phyloP scores from a whole-genome alignment of 2,113 vertebrate genomes.

The Henicopernis longicauda region DNA sequence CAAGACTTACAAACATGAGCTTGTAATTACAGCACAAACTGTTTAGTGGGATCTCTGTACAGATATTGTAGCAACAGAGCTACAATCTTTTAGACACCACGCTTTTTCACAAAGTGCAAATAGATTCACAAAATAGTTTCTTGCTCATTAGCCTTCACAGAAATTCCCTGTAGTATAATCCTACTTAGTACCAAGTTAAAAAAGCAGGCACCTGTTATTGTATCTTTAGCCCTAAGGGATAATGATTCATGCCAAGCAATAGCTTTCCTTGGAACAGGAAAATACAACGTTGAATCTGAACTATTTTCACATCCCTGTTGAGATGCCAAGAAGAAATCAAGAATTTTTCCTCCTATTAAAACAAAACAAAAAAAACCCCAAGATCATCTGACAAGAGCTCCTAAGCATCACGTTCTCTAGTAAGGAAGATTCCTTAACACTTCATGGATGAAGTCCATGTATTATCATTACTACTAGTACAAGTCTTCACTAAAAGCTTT shows the following conservation, averaged over 20 bases:
- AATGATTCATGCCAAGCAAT: neutral
- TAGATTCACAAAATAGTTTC: neutral
- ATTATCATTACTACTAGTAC: neutral
- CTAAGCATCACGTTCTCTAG: accelerated
- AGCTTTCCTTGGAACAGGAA: neutral
- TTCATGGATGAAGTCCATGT: neutral
- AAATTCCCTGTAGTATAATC: neutral
- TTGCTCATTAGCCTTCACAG: neutral
- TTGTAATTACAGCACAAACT: neutral
- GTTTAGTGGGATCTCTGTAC: neutral
- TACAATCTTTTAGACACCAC: neutral
- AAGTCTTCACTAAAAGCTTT: neutral
- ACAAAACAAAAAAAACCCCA: neutral
- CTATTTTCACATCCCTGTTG: neutral
- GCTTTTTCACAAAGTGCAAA: neutral
- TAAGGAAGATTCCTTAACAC: neutral
- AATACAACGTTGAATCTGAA: neutral
- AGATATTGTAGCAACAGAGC: neutral
- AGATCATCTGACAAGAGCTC: neutral
- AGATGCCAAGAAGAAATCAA: neutral
- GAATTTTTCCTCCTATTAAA: neutral
- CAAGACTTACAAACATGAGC: neutral
- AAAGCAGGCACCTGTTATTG: neutral
- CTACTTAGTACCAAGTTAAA: neutral
- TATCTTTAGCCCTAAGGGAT: neutral